Conservation (phyloP, 1,140 invertebrate genomes). For the Nomia melanderi region DNA sequence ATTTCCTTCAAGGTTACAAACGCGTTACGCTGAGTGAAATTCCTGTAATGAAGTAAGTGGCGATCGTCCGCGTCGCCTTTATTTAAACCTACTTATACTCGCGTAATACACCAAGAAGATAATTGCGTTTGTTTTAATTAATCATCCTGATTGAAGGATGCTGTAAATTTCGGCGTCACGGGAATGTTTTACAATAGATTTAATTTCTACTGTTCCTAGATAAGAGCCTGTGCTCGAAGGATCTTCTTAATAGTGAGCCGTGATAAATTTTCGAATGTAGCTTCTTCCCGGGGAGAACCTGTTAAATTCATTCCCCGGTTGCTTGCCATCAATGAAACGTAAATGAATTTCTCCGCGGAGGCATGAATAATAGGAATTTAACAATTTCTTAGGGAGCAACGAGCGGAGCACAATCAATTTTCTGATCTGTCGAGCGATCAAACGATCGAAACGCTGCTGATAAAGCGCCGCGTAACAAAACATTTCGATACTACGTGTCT, state of each 20-base stretch:
- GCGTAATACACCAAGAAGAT: background rate
- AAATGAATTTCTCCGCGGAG: background rate
- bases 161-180: slow-evolving; percentile 10
- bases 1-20: too few relatives aligned
- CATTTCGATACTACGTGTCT: background rate
- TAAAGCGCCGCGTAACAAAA: background rate
- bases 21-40: background rate
- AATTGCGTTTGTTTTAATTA: slow-evolving; percentile 15
- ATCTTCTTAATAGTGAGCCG: slow-evolving; percentile 13
- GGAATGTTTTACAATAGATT: slow-evolving; percentile 32
- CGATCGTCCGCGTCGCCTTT: background rate
- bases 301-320: slow-evolving; percentile 5
- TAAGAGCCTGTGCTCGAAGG: background rate
- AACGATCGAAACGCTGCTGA: background rate
- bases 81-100: background rate
- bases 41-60: too few relatives aligned
- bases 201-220: slow-evolving; percentile 18
- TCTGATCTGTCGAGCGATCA: background rate
- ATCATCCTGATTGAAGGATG: slow-evolving; percentile 15
- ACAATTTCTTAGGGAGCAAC: slow-evolving; percentile 18
- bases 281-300: background rate
- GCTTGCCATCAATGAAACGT: background rate
- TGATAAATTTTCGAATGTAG: slow-evolving; percentile 23
- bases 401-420: slow-evolving; percentile 14
- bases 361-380: slow-evolving; percentile 25